A percentile compares a stretch with the other conserved stretches of the same genome.
phyloP scores from a whole-genome alignment of 1,140 invertebrate species.

The Drosophila sechellia region DNA sequence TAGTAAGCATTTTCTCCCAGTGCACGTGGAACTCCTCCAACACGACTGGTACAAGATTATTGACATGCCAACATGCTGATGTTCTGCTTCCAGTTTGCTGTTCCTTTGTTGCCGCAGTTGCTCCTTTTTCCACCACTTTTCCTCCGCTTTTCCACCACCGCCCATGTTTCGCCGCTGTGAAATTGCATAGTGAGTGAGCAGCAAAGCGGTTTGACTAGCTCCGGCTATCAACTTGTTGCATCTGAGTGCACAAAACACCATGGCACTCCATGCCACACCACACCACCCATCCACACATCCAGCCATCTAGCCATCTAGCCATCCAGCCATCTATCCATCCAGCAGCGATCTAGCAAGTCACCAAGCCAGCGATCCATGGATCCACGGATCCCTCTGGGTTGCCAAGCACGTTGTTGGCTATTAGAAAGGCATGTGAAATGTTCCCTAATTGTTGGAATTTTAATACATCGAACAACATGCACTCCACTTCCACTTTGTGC shows the following conservation, averaged over 20 bases:
- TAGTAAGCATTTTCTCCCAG: not conserved
- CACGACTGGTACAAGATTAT: constrained; percentile 67
- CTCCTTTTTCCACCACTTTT: constrained; percentile 18
- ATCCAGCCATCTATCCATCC: no score
- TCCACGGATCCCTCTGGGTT: constrained; percentile 18
- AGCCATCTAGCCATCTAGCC: not conserved
- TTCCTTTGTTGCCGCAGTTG: constrained; percentile 47
- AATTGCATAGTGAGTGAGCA: constrained; percentile 69
- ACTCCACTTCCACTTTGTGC: constrained; percentile 11
- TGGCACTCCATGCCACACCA: not conserved
- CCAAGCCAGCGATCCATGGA: not conserved
- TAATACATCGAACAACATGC: constrained; percentile 66
- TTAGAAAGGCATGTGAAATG: constrained; percentile 82
- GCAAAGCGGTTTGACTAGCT: constrained; percentile 60
- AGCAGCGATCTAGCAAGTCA: no score
- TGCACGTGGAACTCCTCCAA: constrained; percentile 2
- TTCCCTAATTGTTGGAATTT: constrained; percentile 82
- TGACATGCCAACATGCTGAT: constrained; percentile 81
- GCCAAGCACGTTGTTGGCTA: constrained; percentile 69
- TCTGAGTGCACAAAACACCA: constrained; percentile 47
- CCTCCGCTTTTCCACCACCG: not conserved
- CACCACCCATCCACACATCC: constrained; percentile 11
- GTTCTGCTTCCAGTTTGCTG: constrained; percentile 54
- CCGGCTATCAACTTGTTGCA: constrained; percentile 67
- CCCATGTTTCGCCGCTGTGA: constrained; percentile 63